Percentiles rank a stretch among this genome's conserved stretches.
Evolutionary conservation across 2,888 invertebrate genomes (phyloP).

Genomic region (Crepidodera aurea): DNA sequence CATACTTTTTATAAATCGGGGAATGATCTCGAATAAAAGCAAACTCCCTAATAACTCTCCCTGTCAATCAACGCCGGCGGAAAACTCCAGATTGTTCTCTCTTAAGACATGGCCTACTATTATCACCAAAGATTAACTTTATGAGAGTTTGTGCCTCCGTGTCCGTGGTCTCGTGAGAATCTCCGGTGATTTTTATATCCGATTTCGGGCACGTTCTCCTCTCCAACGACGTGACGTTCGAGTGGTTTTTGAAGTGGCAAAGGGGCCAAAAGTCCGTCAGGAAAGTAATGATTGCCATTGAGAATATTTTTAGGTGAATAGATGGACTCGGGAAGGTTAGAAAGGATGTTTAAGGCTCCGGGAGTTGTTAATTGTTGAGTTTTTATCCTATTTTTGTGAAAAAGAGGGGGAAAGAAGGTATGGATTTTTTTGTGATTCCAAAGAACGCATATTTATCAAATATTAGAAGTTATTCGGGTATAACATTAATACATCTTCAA

Average conservation of each 20-base stretch:
- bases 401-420: too few relatives aligned
- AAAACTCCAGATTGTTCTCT: constrained; percentile 25
- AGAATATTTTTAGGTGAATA: constrained; percentile 21
- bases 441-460: too few relatives aligned
- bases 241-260: constrained; percentile 45
- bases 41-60: neutral
- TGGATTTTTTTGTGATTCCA: too few relatives aligned
- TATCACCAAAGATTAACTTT: constrained; percentile 47
- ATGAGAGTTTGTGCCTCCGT: constrained; percentile 43
- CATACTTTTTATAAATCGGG: too few relatives aligned
- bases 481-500: too few relatives aligned
- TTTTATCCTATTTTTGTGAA: too few relatives aligned
- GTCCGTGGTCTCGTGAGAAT: constrained; percentile 47
- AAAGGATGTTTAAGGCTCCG: neutral
- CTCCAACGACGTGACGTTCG: constrained; percentile 55
- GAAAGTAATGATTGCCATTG: constrained; percentile 29
- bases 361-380: too few relatives aligned
- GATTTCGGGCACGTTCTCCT: constrained; percentile 56
- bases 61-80: constrained; percentile 26
- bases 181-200: constrained; percentile 54
- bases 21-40: too few relatives aligned
- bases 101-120: constrained; percentile 31
- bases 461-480: too few relatives aligned
- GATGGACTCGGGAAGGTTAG: neutral
- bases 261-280: constrained; percentile 21